Conservation (phyloP, 2,113 vertebrate species). For the Galeopterus variegatus region DNA sequence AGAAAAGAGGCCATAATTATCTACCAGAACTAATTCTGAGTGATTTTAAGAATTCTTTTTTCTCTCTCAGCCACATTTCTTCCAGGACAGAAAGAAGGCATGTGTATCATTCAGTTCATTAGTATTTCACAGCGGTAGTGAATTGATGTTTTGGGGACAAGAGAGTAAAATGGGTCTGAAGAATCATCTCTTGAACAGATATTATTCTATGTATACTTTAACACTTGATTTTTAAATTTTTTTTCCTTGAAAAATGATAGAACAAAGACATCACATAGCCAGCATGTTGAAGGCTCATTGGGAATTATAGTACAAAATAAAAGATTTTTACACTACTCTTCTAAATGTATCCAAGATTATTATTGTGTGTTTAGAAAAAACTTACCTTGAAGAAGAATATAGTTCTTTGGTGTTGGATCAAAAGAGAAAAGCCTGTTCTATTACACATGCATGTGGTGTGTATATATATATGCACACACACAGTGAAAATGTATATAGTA, state of each 20-base stretch:
- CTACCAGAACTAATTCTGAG: not conserved
- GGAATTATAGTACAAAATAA: not conserved
- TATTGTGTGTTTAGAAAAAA: conserved; percentile 3
- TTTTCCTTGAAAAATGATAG: conserved; percentile 5
- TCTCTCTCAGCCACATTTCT: not conserved
- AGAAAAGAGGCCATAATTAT: not conserved
- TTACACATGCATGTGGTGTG: not conserved
- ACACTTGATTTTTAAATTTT: not conserved
- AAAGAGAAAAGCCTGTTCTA: not conserved
- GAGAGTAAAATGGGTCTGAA: not conserved
- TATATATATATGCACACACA: not conserved
- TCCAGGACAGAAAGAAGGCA: not conserved
- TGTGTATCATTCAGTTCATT: not conserved
- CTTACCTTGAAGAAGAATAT: not conserved
- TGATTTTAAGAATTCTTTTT: not conserved
- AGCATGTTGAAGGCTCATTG: not conserved
- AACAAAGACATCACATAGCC: not conserved
- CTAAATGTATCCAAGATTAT: not conserved
- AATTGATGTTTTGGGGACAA: not conserved
- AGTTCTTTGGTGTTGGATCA: not conserved
- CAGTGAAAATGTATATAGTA: no score
- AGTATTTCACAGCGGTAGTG: not conserved
- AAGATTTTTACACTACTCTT: not conserved
- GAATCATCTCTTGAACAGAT: not conserved
- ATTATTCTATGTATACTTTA: not conserved